These are phyloP conservation scores for Sinohyriopsis cumingii DNA, from an alignment of 2,888 invertebrate species.

Conservation along the genomic window DNA sequence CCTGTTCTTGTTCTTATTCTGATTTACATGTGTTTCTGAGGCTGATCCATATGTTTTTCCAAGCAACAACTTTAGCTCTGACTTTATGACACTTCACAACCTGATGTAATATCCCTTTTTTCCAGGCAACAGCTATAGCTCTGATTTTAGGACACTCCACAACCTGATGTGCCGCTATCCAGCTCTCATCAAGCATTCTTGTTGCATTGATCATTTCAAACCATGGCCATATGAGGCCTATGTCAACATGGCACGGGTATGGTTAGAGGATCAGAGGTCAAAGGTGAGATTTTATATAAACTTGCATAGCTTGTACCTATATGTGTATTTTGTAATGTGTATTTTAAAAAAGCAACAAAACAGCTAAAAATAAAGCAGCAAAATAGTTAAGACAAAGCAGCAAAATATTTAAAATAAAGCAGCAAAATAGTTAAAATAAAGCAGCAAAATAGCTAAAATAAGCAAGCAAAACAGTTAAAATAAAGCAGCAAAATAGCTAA, in stretches of 20 bases:
- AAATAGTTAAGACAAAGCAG: no score
- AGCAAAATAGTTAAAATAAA: no score
- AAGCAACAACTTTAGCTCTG: conserved; percentile 60
- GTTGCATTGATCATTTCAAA: conserved; percentile 62
- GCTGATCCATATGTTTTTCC: not conserved
- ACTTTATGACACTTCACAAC: conserved; percentile 49
- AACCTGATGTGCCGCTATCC: conserved; percentile 55
- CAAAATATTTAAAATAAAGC: no score
- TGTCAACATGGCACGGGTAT: conserved; percentile 56
- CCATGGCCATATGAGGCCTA: conserved; percentile 65
- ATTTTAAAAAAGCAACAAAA: no score
- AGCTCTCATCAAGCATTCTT: conserved; percentile 56
- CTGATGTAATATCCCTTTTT: not conserved
- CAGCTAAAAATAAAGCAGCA: no score
- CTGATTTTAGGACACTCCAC: conserved; percentile 54
- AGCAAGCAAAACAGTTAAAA: no score
- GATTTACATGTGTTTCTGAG: no score
- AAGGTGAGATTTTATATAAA: conserved; percentile 39
- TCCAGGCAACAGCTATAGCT: conserved; percentile 60
- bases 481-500: no score
- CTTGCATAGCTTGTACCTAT: no score
- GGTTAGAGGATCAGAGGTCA: conserved; percentile 57
- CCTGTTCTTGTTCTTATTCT: not conserved
- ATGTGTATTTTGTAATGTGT: no score
- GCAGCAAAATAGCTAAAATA: no score